Percentiles rank a stretch among this genome's conserved stretches.
Evolutionary conservation across 2,113 vertebrate species (phyloP).

Genomic region (Sminthopsis crassicaudata): DNA sequence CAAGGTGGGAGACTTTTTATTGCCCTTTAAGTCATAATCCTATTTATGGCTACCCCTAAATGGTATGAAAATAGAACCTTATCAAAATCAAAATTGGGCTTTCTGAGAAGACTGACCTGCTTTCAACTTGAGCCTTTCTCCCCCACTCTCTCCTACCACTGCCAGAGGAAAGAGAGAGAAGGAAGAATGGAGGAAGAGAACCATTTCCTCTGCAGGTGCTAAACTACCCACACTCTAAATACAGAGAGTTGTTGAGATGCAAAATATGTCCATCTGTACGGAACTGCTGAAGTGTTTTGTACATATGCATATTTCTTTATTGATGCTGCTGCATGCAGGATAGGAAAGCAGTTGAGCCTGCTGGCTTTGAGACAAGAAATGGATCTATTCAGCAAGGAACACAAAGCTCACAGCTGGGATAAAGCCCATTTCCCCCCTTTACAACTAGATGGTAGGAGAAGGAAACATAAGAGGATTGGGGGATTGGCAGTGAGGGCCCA

Average conservation of each 20-base stretch:
- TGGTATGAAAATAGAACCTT: not conserved
- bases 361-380: slow-evolving; percentile 5
- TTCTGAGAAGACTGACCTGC: not conserved
- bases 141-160: not conserved
- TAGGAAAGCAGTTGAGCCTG: not conserved
- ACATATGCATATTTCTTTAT: not conserved
- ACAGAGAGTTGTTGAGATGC: slow-evolving; percentile 1
- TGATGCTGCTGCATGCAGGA: not conserved
- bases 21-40: not conserved
- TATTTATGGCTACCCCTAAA: not conserved
- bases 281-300: slow-evolving; percentile 5
- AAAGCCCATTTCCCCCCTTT: not conserved
- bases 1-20: not conserved
- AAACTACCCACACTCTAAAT: slow-evolving; percentile 2
- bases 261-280: slow-evolving; percentile 5
- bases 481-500: not conserved
- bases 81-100: not conserved
- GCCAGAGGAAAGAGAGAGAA: not conserved
- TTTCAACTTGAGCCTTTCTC: not conserved
- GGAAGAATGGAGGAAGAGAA: not conserved
- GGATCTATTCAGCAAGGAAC: not conserved
- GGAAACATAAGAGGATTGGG: not conserved
- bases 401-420: slow-evolving; percentile 1
- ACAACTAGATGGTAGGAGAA: not conserved
- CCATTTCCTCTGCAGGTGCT: not conserved